Base-by-base conservation (phyloP, 2,113 vertebrate species). In the Pimephales promelas region DNA sequence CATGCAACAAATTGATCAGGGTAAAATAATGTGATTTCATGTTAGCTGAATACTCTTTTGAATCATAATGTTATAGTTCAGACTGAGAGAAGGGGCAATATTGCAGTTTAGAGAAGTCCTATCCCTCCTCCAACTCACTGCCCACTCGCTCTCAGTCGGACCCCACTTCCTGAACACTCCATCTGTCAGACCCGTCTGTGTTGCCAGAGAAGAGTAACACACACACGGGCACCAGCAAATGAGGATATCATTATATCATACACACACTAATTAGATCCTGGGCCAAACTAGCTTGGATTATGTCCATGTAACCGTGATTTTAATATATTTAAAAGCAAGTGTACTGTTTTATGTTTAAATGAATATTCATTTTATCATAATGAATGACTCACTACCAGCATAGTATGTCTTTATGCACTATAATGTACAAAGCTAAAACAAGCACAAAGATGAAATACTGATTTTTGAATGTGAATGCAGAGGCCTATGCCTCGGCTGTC, bases 351-450 rank as follows among this genome's bases (percentile, higher is more conserved):
- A 70, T 52, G 43, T 81, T 81, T 16, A 49, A 66, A 80, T 66
- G 6, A 18, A 80, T 34, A 36, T 81, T 81, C 54, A 34, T 52
- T 81, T 20, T 31, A 80, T 66, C 47, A 54, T 81, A 28, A 56
- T 70, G 45, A 81, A 81, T 20, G 47, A 81, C 28, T 81, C 47
- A 81, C 79, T 81, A 81, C 79, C 79, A 81, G 79, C 79, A 70
- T 70, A 81, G 62, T 81, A 70, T 81, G 79, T 81, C 79, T 81
- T 81, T 81, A 81, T 81, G 79, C 79, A 81, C 79, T 81, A n/a
- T n/a, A 81, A 31, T 81, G 79, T 70, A 81, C 79, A 81, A 81
- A 81, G 47, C 79, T 81, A 70, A 81, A 81, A 81, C 77, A 81
- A 81, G 79, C 79, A 81, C 79, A 81, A 81, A 81, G 79, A 70